phyloP scores from a whole-genome alignment of 2,113 vertebrate species.

The Crotophaga sulcirostris region DNA sequence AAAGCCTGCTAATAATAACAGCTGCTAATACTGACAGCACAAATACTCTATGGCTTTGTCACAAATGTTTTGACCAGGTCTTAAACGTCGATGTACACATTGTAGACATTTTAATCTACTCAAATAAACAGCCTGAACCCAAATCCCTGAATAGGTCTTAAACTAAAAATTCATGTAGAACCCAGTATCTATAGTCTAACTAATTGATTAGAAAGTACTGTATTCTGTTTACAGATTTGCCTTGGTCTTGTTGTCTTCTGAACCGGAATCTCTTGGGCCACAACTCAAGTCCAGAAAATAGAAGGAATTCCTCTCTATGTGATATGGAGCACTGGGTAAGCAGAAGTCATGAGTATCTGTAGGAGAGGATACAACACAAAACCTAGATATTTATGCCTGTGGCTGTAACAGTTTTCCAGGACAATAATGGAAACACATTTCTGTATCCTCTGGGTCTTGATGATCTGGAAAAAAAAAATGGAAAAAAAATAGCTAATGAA shows the following conservation, averaged over 20 bases:
- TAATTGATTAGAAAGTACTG: background rate
- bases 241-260: background rate
- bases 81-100: background rate
- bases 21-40: background rate
- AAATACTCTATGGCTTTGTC: background rate
- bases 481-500: too few species aligned
- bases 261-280: background rate
- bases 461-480: too few species aligned
- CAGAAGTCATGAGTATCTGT: background rate
- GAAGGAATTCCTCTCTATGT: background rate
- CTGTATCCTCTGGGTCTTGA: background rate
- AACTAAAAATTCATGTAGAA: background rate
- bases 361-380: background rate
- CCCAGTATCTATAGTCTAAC: too few species aligned
- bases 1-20: background rate
- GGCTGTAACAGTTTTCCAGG: background rate
- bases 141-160: background rate
- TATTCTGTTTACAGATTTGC: background rate
- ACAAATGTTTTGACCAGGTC: background rate
- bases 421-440: background rate
- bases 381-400: too few species aligned
- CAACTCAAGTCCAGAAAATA: background rate
- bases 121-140: background rate
- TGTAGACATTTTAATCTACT: background rate
- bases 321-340: background rate